Conservation (phyloP, 2,888 invertebrate genomes). For the Achlya flavicornis region DNA sequence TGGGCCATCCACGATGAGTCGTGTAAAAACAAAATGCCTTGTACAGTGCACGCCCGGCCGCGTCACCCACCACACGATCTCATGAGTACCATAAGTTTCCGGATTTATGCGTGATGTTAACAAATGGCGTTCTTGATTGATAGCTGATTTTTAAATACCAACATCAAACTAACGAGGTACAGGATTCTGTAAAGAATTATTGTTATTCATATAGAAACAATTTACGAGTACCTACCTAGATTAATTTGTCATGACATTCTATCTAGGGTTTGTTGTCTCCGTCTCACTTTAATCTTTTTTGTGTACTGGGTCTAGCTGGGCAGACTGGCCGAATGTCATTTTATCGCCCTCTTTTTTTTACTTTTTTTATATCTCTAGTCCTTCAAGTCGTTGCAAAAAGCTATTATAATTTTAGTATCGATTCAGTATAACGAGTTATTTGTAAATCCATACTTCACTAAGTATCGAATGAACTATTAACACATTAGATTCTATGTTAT, state of each 20-base stretch:
- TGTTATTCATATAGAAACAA: neutral
- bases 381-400: neutral
- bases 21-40: neutral
- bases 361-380: neutral
- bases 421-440: neutral
- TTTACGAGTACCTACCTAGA: too few relatives aligned
- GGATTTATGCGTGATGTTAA: conserved; percentile 7
- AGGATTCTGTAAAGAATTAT: neutral
- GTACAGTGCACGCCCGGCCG: neutral
- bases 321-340: too few relatives aligned
- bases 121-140: conserved; percentile 1
- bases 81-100: neutral
- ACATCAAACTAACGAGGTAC: conserved; percentile 3
- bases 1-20: neutral
- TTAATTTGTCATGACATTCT: too few relatives aligned
- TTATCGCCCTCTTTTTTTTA: too few relatives aligned
- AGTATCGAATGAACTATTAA: conserved; percentile 6
- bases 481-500: conserved; percentile 8
- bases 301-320: too few relatives aligned
- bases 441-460: conserved; percentile 4
- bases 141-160: neutral
- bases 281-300: too few relatives aligned
- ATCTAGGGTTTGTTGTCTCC: too few relatives aligned
- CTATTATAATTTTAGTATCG: neutral
- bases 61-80: neutral